These are phyloP conservation scores for Cyphomyrus plagiostoma DNA, from an alignment of 2,113 vertebrate species.

Conservation along the genomic window DNA sequence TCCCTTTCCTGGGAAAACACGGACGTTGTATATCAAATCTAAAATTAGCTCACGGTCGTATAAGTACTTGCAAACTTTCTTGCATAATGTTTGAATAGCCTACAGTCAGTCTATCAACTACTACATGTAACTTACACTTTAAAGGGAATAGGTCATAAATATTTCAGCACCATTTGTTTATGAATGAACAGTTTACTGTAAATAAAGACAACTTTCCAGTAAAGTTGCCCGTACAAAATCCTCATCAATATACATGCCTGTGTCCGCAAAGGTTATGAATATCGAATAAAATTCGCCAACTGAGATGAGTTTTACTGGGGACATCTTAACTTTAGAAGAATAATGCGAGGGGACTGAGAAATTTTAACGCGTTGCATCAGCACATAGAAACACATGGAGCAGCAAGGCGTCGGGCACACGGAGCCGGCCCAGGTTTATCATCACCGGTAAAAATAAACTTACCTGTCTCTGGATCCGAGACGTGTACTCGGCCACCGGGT, in stretches of 20 bases:
- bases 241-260: background rate
- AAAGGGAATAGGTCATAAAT: background rate
- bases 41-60: background rate
- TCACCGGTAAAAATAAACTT: conserved; percentile 4
- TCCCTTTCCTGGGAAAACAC: conserved; percentile 69
- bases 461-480: conserved; percentile 76
- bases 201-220: background rate
- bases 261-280: background rate
- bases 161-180: background rate
- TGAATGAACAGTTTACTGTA: background rate
- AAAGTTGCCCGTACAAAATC: background rate
- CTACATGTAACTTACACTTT: background rate
- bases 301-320: too few relatives aligned
- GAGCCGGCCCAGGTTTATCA: background rate
- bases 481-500: conserved; percentile 51
- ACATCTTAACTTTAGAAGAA: background rate
- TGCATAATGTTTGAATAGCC: background rate
- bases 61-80: background rate
- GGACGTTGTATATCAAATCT: background rate
- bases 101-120: background rate
- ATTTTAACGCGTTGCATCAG: background rate
- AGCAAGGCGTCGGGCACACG: background rate
- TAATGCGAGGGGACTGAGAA: background rate
- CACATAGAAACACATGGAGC: background rate
- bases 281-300: background rate